A percentile compares a stretch with the other conserved stretches of the same genome.
Evolutionary conservation across 2,113 vertebrate species (phyloP).

Genomic region (Lepus timidus): DNA sequence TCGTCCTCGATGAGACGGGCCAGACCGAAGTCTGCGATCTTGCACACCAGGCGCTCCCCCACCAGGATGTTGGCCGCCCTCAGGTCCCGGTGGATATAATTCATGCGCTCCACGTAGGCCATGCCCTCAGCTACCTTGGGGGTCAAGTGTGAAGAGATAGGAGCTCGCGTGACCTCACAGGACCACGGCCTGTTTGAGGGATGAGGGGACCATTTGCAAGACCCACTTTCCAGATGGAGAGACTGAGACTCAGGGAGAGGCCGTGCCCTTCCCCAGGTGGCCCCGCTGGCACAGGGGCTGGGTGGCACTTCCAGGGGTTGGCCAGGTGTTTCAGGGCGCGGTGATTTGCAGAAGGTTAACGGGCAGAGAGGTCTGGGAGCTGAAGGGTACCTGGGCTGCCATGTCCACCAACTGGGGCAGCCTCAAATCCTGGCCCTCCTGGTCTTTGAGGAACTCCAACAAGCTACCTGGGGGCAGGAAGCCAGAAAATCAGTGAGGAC

Average conservation of each 20-base stretch:
- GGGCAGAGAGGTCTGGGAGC: not conserved
- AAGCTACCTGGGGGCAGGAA: conserved; percentile 91
- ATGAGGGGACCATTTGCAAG: not conserved
- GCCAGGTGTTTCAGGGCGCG: not conserved
- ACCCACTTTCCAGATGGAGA: not conserved
- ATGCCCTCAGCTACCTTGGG: conserved; percentile 94
- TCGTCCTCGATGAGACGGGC: conserved; percentile 98
- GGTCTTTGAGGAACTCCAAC: conserved; percentile 96
- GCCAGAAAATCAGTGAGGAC: not conserved
- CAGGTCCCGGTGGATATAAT: conserved; percentile 98
- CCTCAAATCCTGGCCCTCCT: conserved; percentile 91
- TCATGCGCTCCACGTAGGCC: conserved; percentile 99
- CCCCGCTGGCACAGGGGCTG: rapidly evolving
- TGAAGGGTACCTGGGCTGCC: conserved; percentile 93
- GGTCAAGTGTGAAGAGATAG: not conserved
- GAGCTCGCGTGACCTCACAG: not conserved
- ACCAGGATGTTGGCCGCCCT: conserved; percentile 98
- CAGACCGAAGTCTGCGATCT: conserved; percentile 98
- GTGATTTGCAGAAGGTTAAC: not conserved
- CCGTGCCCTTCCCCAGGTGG: rapidly evolving
- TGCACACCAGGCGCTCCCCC: conserved; percentile 96
- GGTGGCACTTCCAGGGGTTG: not conserved
- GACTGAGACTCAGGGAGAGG: not conserved
- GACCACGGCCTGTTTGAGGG: not conserved
- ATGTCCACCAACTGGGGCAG: conserved; percentile 98